These are phyloP conservation scores for Schlechtendalia chinensis DNA, from an alignment of 1,140 invertebrate species.

Conservation along the genomic window DNA sequence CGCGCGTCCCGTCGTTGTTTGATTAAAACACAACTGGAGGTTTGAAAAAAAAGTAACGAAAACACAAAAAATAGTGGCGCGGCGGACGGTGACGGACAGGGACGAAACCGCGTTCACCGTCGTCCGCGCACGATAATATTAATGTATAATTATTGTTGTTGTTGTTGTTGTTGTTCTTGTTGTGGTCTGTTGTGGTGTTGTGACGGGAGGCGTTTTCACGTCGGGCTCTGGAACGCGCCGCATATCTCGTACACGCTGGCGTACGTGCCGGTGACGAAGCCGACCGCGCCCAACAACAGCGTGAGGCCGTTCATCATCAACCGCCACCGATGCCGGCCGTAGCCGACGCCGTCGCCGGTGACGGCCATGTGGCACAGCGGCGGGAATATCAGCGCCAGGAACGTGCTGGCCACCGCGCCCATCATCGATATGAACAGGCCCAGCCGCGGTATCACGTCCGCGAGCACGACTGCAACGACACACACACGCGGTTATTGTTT, in stretches of 20 bases:
- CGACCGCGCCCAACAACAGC: neutral
- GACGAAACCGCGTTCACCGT: too few relatives aligned
- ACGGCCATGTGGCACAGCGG: constrained; percentile 78
- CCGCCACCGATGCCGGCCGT: constrained; percentile 13
- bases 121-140: neutral
- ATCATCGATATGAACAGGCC: constrained; percentile 86
- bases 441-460: constrained; percentile 77
- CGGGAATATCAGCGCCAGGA: constrained; percentile 83
- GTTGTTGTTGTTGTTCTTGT: too few relatives aligned
- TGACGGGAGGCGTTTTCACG: neutral
- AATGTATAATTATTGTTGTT: too few relatives aligned
- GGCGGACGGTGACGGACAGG: neutral
- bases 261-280: constrained; percentile 38
- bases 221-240: neutral
- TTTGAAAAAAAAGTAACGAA: too few relatives aligned
- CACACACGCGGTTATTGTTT: neutral
- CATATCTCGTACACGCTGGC: constrained; percentile 28
- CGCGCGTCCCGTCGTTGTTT: too few relatives aligned
- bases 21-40: too few relatives aligned
- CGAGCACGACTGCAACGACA: constrained; percentile 67
- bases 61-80: too few relatives aligned
- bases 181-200: neutral
- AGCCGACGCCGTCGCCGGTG: constrained; percentile 53
- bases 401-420: constrained; percentile 82
- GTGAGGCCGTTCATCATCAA: neutral